A percentile compares a stretch with the other conserved stretches of the same genome.
These are phyloP conservation scores for Macquaria australasica DNA, from an alignment of 2,113 vertebrate genomes.

Conservation along the genomic window DNA sequence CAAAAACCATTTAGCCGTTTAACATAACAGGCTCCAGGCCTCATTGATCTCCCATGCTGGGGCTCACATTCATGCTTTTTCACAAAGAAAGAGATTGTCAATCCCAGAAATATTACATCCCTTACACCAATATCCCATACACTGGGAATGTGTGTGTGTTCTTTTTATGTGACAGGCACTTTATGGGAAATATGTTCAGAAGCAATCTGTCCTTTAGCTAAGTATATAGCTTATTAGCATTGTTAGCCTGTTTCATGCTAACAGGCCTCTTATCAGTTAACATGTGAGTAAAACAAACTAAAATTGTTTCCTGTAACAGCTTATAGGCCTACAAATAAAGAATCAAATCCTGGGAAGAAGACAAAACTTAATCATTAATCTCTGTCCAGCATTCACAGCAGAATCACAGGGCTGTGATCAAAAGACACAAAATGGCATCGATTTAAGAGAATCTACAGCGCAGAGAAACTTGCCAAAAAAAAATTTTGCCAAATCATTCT, in stretches of 20 bases:
- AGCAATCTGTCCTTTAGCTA: background rate
- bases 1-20: conserved; percentile 65
- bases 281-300: background rate
- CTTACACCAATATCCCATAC: background rate
- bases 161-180: background rate
- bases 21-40: conserved; percentile 35
- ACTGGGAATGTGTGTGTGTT: background rate
- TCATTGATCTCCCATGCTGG: conserved; percentile 28
- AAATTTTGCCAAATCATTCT: background rate
- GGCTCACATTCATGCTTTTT: conserved; percentile 1
- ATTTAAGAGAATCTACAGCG: background rate
- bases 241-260: background rate
- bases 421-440: conserved; percentile 9
- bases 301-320: conserved; percentile 18
- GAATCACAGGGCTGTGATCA: conserved; percentile 15
- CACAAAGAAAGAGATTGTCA: background rate
- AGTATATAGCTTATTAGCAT: background rate
- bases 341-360: conserved; percentile 6
- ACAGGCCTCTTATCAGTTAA: background rate
- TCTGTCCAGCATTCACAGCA: too few species aligned
- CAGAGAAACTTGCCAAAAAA: background rate
- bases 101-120: background rate
- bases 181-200: background rate
- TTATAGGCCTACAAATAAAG: conserved; percentile 9
- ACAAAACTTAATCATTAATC: conserved; percentile 52